Base-by-base conservation (phyloP, 1,140 invertebrate genomes). In the Tribolium madens region DNA sequence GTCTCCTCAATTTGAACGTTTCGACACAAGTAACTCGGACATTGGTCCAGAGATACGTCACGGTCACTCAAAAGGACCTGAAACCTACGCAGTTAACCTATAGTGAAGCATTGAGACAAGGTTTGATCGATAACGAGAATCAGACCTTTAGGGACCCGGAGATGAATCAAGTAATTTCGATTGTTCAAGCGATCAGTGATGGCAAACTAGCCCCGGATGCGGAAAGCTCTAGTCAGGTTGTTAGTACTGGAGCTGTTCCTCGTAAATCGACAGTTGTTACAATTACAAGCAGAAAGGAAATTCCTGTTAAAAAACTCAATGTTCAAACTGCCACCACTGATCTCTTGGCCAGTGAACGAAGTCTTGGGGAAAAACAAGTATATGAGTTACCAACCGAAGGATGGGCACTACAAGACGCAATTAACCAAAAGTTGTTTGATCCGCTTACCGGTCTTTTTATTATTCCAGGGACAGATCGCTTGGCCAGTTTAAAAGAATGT, bases 401-500 rank as follows among this genome's bases (percentile, higher is more conserved):
- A 5, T 96, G 95, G 95, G 88, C 88, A 57, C 86, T 97, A 0
- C 87, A 89, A 64, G 92, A 95, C 83, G 94, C 93, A 6, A 95
- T 96, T 64, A 87, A 92, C 26, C 89, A 92, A 83, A 90, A 90
- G 47, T 85, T 96, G 1, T 95, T 97, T 79, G 93, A 98, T 87
- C 90, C 94, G 0, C 88, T 90, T 1, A 93, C 91, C 3, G 96
- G 96, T 1, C 87, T 96, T 1, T 96, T 98, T 83, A 92, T 93
- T 64, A 94, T 98, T 81, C 95, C 96, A 36, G 93, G 93, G 26
- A 95, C 95, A 1, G 94, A 96, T 84, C 89, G 94, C 81, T 86
- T 95, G 21, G 90, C 97, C 2, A 93, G 94, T 74, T 93, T 99
- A 79, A 90, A 95, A 86, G 95, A 97, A 86, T 97, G 96, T 81